Evolutionary conservation across 2,888 invertebrate species (phyloP), one percentile per base, ranked within the genome.

Genomic region (Pandemis heparana): DNA sequence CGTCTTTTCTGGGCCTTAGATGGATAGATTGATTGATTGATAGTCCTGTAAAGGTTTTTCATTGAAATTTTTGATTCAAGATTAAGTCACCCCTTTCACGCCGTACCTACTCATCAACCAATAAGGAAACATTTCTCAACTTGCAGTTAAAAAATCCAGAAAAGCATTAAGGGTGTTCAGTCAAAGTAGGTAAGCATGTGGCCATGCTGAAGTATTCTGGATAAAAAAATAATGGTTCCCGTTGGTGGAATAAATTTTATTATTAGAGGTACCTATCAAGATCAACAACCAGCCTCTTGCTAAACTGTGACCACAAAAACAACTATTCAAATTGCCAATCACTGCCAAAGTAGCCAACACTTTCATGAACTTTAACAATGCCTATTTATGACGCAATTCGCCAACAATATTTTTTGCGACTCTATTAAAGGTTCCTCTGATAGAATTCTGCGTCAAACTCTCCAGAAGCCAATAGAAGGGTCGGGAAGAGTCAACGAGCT

Each of bases 381-480:
- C 53, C 53, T 32, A 53, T 56, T 53, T 12, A 23, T 56, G 56
- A 56, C 23, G 18, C 56, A 56, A 56, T 56, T 51, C 23, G 23
- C 51, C 8, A 18, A 7, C 56, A 23, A 23, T 56, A 56, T 53
- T 53, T 48, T 56, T 56, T 56, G 56, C 56, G 23, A 56, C 0
- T 51, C 51, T 23, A 23, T 23, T 60, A 60, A 9, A 60, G 60
- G 60, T 60, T 14, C 38, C 60, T n/a, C 16, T 51, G 65, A 18
- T 12, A 62, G 12, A 64, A 14, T 76, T 78, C 79, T 77, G 77
- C 81, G 80, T 74, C 77, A 85, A 88, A 85, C 84, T 89, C 89
- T 91, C 89, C 85, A 88, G 89, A 84, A 78, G 77, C 79, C 80
- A 86, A 87, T 88, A 79, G 80, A 82, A 78, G 79, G 87, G 85